A percentile compares a stretch with the other conserved stretches of the same genome.
These are phyloP conservation scores for Autographa pulchrina DNA, from an alignment of 2,888 invertebrate genomes.

Conservation along the genomic window DNA sequence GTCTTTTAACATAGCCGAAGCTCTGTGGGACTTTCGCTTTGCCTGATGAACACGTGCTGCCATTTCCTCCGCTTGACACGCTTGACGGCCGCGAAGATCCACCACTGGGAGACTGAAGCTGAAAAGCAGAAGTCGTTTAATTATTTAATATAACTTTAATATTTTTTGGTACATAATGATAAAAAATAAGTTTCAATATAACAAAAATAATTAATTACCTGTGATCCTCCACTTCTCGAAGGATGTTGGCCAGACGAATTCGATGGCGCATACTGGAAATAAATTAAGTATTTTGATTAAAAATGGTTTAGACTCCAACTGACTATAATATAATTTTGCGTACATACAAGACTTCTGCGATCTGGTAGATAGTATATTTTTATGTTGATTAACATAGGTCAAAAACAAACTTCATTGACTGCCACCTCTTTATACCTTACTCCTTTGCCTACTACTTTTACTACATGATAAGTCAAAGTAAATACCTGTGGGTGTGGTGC, in stretches of 20 bases:
- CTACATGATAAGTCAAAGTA: neutral
- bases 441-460: neutral
- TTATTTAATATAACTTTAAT: neutral
- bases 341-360: too few relatives aligned
- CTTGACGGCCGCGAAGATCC: slow-evolving; percentile 82
- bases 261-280: slow-evolving; percentile 77
- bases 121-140: slow-evolving; percentile 7
- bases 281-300: slow-evolving; percentile 19
- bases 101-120: slow-evolving; percentile 88
- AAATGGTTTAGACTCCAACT: too few relatives aligned
- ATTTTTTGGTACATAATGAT: too few relatives aligned
- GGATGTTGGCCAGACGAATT: slow-evolving; percentile 81
- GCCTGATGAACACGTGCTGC: slow-evolving; percentile 87
- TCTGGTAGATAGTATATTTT: too few relatives aligned
- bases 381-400: too few relatives aligned
- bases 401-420: too few relatives aligned
- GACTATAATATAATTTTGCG: too few relatives aligned
- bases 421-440: neutral
- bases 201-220: slow-evolving; percentile 72
- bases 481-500: slow-evolving; percentile 84
- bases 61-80: slow-evolving; percentile 87
- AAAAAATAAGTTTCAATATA: too few relatives aligned
- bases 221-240: slow-evolving; percentile 79
- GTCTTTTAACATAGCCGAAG: slow-evolving; percentile 95
- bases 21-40: slow-evolving; percentile 95